Evolutionary conservation across 2,797 vertebrate genomes (phyloP), one percentile per base, ranked within the genome.

Genomic region (Thripadectes ignobilis): DNA sequence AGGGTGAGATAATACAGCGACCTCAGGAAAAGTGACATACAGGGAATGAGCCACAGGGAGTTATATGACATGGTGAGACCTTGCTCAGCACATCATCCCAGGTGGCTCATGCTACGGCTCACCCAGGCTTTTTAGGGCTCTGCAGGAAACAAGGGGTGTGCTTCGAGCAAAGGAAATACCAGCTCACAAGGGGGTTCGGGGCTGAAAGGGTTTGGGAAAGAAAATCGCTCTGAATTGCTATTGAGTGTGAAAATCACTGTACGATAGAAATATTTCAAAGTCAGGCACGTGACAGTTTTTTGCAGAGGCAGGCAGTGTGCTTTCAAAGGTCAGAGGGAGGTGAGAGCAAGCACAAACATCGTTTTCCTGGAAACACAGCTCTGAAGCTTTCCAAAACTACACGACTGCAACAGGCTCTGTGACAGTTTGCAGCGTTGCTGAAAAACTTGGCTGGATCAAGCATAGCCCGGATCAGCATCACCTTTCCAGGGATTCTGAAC

Each of bases 1-100:
- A 36, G 77, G 68, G 79, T 12, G 95, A 97, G 97, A 97, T 97
- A 97, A 97, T 96, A 79, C 91, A 10, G 83, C 84, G 78, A 95
- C 71, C 86, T 10, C 20, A 93, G 94, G 87, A 95, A 89, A 95
- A 96, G 90, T 94, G 95, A 95, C 85, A 85, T 10, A 52, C 71
- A 3, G 85, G 85, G 95, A 97, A 97, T 71, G 88, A 96, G 94
- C 84, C 68, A 29, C 77, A 19, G 26, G 62, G 94, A 91, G 89
- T 84, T 88, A 95, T 8, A 72, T 10, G 79, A 85, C 89, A 85
- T 48, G 39, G 43, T 6, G 36, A 86, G 89, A 91, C 89, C 93
- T 75, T 71, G 91, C 94, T 95, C 87, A 48, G 75, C 48, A 79
- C 75, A n/a, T 63, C 54, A 14, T 52, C 34, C 34, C 2, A 2